Conservation (phyloP, 2,888 invertebrate species). For the Unio delphinus region DNA sequence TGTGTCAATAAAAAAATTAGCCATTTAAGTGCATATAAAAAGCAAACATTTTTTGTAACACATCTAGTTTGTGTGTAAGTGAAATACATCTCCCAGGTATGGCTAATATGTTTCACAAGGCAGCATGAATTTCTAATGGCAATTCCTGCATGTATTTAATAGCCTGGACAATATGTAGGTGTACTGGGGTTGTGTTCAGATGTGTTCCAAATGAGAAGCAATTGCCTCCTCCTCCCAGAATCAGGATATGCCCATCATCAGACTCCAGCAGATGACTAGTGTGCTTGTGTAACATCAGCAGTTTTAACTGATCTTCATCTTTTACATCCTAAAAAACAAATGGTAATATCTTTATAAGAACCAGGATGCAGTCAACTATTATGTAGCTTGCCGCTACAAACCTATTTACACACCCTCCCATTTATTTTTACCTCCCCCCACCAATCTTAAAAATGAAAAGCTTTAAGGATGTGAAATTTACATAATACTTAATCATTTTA, state of each 20-base stretch:
- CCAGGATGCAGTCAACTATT: too few relatives aligned
- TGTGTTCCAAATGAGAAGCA: conserved; percentile 75
- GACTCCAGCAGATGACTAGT: conserved; percentile 49
- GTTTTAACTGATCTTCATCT: conserved; percentile 31
- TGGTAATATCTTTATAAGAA: not conserved
- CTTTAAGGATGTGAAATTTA: too few relatives aligned
- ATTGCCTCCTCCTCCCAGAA: conserved; percentile 74
- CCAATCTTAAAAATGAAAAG: too few relatives aligned
- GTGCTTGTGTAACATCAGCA: conserved; percentile 69
- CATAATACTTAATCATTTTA: too few relatives aligned
- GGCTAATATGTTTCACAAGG: not conserved
- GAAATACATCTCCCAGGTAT: not conserved
- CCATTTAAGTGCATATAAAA: too few relatives aligned
- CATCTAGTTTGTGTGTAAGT: too few relatives aligned
- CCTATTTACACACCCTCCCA: too few relatives aligned
- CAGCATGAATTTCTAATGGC: too few relatives aligned
- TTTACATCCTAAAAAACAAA: conserved; percentile 54
- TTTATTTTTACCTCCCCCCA: too few relatives aligned
- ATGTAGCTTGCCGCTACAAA: too few relatives aligned
- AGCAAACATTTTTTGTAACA: too few relatives aligned
- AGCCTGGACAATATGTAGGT: conserved; percentile 41
- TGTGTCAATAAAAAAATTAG: too few relatives aligned
- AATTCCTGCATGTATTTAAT: not conserved
- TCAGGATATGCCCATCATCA: conserved; percentile 51
- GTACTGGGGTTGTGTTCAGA: conserved; percentile 67